These are phyloP conservation scores for Zaprionus davidi DNA, from an alignment of 1,140 invertebrate species.

Conservation along the genomic window DNA sequence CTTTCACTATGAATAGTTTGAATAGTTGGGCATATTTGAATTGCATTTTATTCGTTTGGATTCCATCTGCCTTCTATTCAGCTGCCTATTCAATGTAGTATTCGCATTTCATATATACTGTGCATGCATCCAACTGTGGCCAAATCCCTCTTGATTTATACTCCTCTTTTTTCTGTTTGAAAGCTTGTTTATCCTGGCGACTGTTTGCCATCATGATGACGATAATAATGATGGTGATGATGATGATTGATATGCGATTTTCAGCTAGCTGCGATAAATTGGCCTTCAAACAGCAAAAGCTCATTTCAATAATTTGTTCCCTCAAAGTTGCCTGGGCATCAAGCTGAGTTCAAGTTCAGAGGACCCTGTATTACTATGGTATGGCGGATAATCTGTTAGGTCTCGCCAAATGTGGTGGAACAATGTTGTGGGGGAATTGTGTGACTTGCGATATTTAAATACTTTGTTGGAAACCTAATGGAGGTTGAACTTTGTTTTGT, in stretches of 20 bases:
- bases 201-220: not conserved
- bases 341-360: not conserved
- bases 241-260: constrained; percentile 9
- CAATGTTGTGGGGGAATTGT: not conserved
- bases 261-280: constrained; percentile 37
- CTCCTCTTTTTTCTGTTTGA: not conserved
- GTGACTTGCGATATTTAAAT: not conserved
- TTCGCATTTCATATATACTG: not conserved
- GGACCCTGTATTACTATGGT: not conserved
- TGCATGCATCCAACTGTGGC: not conserved
- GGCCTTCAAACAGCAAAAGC: constrained; percentile 39
- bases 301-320: constrained; percentile 44
- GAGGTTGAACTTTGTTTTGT: not conserved
- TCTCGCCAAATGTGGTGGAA: not conserved
- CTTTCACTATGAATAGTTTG: constrained; percentile 12
- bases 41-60: constrained; percentile 2
- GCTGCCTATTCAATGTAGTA: not conserved
- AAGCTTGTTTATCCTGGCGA: not conserved
- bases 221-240: not conserved
- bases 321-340: constrained; percentile 3
- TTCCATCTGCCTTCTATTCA: not conserved
- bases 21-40: not conserved
- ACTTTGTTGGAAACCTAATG: not conserved
- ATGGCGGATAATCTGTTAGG: not conserved
- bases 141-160: not conserved